Evolutionary conservation across 1,140 invertebrate genomes (phyloP), one percentile per base, ranked within the genome.

Genomic region (Drosophila oshimai): DNA sequence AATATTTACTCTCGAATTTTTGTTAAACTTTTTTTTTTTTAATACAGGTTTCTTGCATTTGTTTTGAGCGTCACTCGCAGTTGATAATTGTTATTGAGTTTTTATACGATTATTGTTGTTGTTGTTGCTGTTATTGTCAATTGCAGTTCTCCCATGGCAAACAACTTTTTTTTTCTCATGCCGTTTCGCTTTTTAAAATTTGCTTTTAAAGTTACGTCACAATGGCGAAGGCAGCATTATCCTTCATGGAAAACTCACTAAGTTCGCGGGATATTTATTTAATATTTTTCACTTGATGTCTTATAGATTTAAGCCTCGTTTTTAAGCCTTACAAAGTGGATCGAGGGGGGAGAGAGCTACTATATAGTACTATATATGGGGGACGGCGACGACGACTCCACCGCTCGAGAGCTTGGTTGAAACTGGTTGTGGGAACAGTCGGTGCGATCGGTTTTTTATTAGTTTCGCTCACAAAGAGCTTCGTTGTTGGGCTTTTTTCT

Each of bases 381-480:
- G 24, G 36, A 20, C 10, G 45, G 6, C 47, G 50, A 36, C 33
- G 44, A 54, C 61, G 80, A 64, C 71, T 68, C 67, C 20, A 79
- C 84, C 44, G 75, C 64, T 64, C 75, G 67, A 77, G 64, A 41
- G 62, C 26, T 83, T 42, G 44, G 62, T 75, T 67, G 36, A 58
- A 77, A 89, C 87, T 89, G 78, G 72, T 80, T 80, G 64, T 89
- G 78, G 81, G 72, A 89, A 84, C 78, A 87, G 71, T 80, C 76
- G 67, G 39, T 18, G 50, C 64, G 69, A 67, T 73, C 54, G 81
- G 81, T 87, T 89, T 89, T 89, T 89, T 89, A 89, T 89, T 74
- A 89, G 61, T 84, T 89, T 73, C 70, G 67, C 69, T 76, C 68
- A 89, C 87, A 89, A 89, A 76, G 87, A 78, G 65, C 53, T 67